A percentile compares a stretch with the other conserved stretches of the same genome.
Conservation (phyloP, 2,113 vertebrate genomes). For the Taurulus bubalis region DNA sequence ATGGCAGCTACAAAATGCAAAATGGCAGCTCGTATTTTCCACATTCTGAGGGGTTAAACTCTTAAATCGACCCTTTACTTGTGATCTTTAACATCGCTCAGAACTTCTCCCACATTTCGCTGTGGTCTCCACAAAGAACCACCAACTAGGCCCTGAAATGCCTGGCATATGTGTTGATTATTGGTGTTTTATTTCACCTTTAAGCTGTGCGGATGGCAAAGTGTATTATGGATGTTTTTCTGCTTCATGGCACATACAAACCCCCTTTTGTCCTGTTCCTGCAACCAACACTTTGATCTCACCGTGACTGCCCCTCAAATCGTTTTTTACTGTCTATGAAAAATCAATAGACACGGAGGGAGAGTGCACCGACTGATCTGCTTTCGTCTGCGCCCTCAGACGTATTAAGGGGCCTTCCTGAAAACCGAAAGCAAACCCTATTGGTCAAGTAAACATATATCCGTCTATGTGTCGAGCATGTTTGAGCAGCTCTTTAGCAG, state of each 20-base stretch:
- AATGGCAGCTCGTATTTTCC: neutral
- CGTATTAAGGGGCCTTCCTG: neutral
- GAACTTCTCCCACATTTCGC: neutral
- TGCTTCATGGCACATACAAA: constrained; percentile 32
- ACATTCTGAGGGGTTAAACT: neutral
- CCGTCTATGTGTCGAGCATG: constrained; percentile 7
- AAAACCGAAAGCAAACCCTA: constrained; percentile 9
- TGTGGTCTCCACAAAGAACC: neutral
- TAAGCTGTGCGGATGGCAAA: constrained; percentile 20
- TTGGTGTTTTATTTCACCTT: constrained; percentile 9
- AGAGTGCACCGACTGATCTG: constrained; percentile 30
- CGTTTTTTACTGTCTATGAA: constrained; percentile 52
- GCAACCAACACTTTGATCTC: constrained; percentile 45
- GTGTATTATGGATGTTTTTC: constrained; percentile 41
- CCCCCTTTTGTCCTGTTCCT: constrained; percentile 38
- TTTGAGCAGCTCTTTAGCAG: constrained; percentile 16
- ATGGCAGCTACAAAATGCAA: constrained; percentile 7
- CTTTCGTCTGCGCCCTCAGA: constrained; percentile 11
- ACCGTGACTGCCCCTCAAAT: constrained; percentile 43
- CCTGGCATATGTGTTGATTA: neutral
- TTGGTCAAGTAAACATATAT: constrained; percentile 24
- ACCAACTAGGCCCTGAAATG: neutral
- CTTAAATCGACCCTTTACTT: neutral
- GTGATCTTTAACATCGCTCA: neutral
- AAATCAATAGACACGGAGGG: constrained; percentile 61